These are phyloP conservation scores for Mystacornis crossleyi DNA, from an alignment of 2,113 vertebrate genomes.

Conservation along the genomic window DNA sequence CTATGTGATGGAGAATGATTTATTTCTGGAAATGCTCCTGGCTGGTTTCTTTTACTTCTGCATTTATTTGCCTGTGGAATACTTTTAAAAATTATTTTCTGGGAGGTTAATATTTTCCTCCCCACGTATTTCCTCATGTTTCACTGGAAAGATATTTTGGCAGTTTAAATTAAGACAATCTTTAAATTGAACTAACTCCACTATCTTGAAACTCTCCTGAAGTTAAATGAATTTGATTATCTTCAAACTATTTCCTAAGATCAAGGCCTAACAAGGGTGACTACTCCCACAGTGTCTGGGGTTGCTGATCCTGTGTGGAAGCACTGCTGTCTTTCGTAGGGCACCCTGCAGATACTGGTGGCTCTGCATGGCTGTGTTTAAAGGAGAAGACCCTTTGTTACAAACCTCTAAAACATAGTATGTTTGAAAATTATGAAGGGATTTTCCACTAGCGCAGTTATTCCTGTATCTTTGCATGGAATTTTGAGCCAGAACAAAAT, in stretches of 20 bases:
- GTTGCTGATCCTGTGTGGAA: neutral
- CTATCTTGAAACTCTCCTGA: neutral
- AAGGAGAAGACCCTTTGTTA: neutral
- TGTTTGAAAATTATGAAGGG: neutral
- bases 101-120: neutral
- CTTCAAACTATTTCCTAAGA: neutral
- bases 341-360: neutral
- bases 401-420: neutral
- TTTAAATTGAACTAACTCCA: neutral
- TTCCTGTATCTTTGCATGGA: neutral
- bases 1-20: neutral
- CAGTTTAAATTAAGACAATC: neutral
- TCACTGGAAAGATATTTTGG: neutral
- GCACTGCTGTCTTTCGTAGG: neutral
- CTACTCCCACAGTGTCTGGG: neutral
- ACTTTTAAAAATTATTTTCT: neutral
- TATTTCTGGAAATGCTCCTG: neutral
- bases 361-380: neutral
- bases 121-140: neutral
- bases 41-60: neutral
- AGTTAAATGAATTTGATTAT: neutral
- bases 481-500: neutral
- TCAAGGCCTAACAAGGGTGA: neutral
- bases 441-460: neutral
- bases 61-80: neutral